Conservation (phyloP, 2,113 vertebrate species). For the Mandrillus leucophaeus region DNA sequence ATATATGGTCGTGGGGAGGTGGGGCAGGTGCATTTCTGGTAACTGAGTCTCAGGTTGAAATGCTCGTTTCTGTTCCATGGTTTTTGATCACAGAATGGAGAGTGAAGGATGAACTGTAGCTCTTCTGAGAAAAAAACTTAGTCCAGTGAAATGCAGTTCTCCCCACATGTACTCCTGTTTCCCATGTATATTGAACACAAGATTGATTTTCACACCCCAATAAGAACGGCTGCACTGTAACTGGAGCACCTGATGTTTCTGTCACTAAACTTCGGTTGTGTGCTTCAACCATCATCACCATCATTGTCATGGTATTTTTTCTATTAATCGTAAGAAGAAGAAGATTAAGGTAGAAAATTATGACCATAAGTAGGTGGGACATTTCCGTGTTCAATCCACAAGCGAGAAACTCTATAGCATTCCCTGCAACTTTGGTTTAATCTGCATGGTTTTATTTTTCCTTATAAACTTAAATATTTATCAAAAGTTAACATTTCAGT, state of each 20-base stretch:
- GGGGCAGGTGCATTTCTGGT: not conserved
- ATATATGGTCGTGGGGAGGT: rapidly evolving
- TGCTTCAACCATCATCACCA: too few relatives aligned
- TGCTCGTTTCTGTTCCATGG: not conserved
- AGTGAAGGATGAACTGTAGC: not conserved
- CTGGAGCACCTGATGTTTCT: too few relatives aligned
- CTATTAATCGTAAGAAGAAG: not conserved
- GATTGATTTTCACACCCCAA: too few relatives aligned
- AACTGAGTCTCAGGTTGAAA: not conserved
- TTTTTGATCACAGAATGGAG: not conserved
- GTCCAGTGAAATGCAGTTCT: too few relatives aligned
- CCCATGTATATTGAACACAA: too few relatives aligned
- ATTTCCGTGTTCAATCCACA: too few relatives aligned
- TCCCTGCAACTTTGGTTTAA: not conserved
- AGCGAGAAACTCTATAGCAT: not conserved
- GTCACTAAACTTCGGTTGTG: too few relatives aligned
- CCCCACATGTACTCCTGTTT: too few relatives aligned
- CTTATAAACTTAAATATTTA: not conserved
- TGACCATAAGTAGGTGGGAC: not conserved
- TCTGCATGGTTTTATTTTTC: not conserved
- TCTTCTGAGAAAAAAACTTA: not conserved
- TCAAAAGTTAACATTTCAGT: not conserved
- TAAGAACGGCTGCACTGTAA: too few relatives aligned
- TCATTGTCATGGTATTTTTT: too few relatives aligned
- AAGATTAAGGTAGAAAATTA: not conserved